Base-by-base conservation (phyloP, 2,113 vertebrate species). In the Hucho hucho region DNA sequence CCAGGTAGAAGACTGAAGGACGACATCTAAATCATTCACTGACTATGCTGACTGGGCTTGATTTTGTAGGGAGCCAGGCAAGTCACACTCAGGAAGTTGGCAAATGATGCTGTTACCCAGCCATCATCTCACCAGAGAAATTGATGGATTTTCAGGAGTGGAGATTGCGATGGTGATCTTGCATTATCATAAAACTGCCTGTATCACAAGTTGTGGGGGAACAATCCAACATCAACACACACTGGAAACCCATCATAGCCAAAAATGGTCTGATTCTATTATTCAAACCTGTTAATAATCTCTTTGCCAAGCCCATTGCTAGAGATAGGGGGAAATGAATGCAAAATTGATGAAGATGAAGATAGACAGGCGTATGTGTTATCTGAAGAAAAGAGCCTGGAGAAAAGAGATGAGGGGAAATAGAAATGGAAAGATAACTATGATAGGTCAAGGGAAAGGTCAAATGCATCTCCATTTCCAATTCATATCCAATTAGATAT, bases 81-180 rank as follows among this genome's bases (percentile, higher is more conserved):
- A 26, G 61, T 74, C 37, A 65, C 59, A 74, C 14, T 22, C 37
- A 59, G 25, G 59, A 58, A 72, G 20, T 72, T 56, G 4, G 49
- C 28, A 68, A 73, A 63, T 6, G 12, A n/a, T n/a, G 56, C 16
- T 9, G 76, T 76, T 76, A 77, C 28, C 56, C 43, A 58, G 56
- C 70, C 32, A 49, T 49, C 74, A 73, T 53, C 49, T 73, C 49
- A 28, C 20, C 71, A 56, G 24, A 24, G 28, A 77, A 69, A 69
- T 69, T 18, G 59, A 76, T 70, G 73, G 72, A 65, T 65, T 72
- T 75, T 75, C 24, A 6, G 13, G 24, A 58, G 63, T 59, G 43
- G n/a, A 72, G 63, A 64, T 71, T 47, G 28, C 32, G 14, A 64
- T 24, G 25, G 64, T 43, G 37, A 37, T 28, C 26, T 47, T 16